Percentiles rank a stretch among this genome's conserved stretches.
Evolutionary conservation across 2,113 vertebrate species (phyloP).

Genomic region (Phylloscopus trochiloides): DNA sequence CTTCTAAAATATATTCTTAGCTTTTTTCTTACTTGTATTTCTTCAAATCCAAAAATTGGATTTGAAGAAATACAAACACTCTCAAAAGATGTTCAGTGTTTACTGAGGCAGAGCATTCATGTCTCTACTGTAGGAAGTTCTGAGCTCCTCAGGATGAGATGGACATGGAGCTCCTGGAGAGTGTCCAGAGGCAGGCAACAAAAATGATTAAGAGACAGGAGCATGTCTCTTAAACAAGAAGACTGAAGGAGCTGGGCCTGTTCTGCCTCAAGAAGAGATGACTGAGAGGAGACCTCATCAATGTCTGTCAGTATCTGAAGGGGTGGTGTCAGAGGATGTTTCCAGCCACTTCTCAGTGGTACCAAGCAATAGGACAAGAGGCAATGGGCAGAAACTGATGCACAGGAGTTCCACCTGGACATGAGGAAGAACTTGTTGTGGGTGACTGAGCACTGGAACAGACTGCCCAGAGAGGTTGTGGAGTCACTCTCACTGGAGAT

Average conservation of each 20-base stretch:
- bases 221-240: not conserved
- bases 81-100: not conserved
- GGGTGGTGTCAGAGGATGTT: not conserved
- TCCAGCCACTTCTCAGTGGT: not conserved
- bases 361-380: not conserved
- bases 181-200: not conserved
- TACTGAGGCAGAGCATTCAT: not conserved
- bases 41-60: not conserved
- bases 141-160: not conserved
- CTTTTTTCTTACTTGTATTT: not conserved
- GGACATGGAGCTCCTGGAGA: not conserved
- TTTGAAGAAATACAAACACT: not conserved
- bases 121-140: not conserved
- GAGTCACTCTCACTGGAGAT: not conserved
- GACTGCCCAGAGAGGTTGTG: not conserved
- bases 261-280: not conserved
- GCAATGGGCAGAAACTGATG: not conserved
- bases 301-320: not conserved
- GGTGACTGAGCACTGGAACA: not conserved
- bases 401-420: not conserved
- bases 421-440: not conserved
- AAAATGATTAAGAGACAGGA: not conserved
- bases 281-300: not conserved
- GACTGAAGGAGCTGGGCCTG: not conserved
- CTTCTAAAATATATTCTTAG: not conserved